These are phyloP conservation scores for Megatriorchis doriae DNA, from an alignment of 2,113 vertebrate species.

Conservation along the genomic window DNA sequence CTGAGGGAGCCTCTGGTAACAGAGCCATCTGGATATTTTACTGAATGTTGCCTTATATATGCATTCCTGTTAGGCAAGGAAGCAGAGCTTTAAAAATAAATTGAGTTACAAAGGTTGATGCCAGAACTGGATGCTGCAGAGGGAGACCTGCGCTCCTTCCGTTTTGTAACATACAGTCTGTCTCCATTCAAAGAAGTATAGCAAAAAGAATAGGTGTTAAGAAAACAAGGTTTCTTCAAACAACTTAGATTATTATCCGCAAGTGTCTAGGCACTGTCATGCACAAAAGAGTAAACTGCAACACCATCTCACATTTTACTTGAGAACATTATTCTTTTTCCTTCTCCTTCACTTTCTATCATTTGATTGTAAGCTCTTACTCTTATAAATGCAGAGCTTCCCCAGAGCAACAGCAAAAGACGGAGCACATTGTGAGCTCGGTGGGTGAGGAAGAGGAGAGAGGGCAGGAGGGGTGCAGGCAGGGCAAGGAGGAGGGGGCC, in stretches of 20 bases:
- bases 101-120: not conserved
- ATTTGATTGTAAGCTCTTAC: not conserved
- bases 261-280: not conserved
- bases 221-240: not conserved
- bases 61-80: not conserved
- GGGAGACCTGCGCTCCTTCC: not conserved
- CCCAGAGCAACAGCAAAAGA: not conserved
- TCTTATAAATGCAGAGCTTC: not conserved
- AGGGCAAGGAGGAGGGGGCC: not conserved
- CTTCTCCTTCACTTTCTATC: not conserved
- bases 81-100: not conserved
- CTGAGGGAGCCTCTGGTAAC: not conserved
- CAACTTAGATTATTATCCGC: not conserved
- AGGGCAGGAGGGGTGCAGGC: not conserved
- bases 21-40: not conserved
- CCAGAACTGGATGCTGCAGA: not conserved
- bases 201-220: not conserved
- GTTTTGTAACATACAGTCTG: not conserved
- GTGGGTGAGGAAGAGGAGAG: not conserved
- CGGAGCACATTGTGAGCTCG: rapidly evolving
- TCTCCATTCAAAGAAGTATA: not conserved
- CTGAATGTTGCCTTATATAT: not conserved
- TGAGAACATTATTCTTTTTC: not conserved
- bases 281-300: not conserved
- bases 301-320: not conserved